These are phyloP conservation scores for Myzus persicae DNA, from an alignment of 1,140 invertebrate species.

Conservation along the genomic window DNA sequence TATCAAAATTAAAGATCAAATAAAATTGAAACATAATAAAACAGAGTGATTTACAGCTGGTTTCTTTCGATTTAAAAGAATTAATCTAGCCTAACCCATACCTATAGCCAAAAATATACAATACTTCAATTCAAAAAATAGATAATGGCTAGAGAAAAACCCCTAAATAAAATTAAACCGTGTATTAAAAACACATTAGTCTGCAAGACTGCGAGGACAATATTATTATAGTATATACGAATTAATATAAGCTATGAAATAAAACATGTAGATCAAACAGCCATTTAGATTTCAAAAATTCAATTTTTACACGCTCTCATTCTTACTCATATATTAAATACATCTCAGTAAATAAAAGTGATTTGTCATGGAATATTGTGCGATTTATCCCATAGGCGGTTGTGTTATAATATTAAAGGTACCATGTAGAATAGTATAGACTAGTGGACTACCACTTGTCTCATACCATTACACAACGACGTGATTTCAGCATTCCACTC, in stretches of 20 bases:
- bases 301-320: slow-evolving; percentile 18
- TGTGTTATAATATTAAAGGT: neutral
- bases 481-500: slow-evolving; percentile 2
- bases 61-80: no score
- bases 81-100: no score
- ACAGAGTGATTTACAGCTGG: no score
- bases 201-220: neutral
- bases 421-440: neutral
- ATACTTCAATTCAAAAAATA: neutral
- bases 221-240: neutral
- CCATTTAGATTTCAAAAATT: neutral
- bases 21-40: neutral
- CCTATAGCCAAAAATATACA: neutral
- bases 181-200: neutral
- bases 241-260: neutral
- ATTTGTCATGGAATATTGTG: slow-evolving; percentile 37
- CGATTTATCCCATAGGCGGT: neutral
- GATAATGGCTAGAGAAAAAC: neutral
- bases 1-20: neutral
- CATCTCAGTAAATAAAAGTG: neutral
- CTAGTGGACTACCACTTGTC: neutral
- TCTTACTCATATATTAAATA: neutral
- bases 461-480: neutral
- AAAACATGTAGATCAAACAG: neutral
- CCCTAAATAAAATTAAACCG: neutral